Evolutionary conservation across 2,797 vertebrate species (phyloP), one percentile per base, ranked within the genome.

Genomic region (Telmatherina bonti): DNA sequence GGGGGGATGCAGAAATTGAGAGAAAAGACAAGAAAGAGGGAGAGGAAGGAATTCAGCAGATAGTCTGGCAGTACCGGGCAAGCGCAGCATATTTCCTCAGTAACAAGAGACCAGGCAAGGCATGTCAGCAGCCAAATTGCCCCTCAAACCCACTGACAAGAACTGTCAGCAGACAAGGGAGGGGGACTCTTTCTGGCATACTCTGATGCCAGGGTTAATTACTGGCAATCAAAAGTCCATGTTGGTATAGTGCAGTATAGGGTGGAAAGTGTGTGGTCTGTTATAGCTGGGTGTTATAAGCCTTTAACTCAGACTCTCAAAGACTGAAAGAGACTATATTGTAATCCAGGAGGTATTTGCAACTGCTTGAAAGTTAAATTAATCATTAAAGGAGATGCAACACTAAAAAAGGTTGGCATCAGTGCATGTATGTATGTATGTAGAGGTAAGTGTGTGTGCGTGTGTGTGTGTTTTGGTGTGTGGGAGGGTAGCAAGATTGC

Each of bases 61-160:
- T 85, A 71, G 78, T 85, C 71, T 76, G 63, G 81, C 79, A 79
- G 71, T 64, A 36, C 47, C 49, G 73, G 86, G 84, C 86, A 84
- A 90, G 81, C 79, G 1, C 79, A 76, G 83, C 87, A 88, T 90
- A 88, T 81, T 86, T 89, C 79, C 72, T 73, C 77, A 59, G 92
- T 92, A 93, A 93, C 87, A 83, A 52, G 89, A 93, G 90, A 93
- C 84, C 36, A 67, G 82, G 79, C 88, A 79, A 85, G 88, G 82
- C 90, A 86, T 91, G 91, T 91, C 89, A 89, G 80, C 76, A 22
- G 89, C 88, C 92, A 93, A 93, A 93, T 93, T 92, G 90, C 66
- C 89, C 89, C 88, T 94, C 90, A 89, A 91, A 86, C 82, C 88
- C 80, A 89, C 90, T 94, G 92, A 92, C 89, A 90, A 84, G 87